Base-by-base conservation (phyloP, 2,888 invertebrate genomes). In the Andrena chrysosceles region DNA sequence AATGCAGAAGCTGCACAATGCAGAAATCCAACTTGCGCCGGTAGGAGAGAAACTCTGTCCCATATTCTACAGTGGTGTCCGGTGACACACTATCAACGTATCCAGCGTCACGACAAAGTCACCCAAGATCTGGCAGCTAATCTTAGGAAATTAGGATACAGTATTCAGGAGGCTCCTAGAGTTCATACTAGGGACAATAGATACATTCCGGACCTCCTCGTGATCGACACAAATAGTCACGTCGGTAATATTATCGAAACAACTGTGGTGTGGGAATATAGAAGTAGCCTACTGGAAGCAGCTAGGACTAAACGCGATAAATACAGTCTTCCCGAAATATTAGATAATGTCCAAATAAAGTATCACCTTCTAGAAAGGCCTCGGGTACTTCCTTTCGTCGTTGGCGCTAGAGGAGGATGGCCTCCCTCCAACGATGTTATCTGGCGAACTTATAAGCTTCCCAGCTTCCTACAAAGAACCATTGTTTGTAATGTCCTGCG, bases 61-160 rank as follows among this genome's bases (percentile, higher is more conserved):
- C 71, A 72, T 8, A 33, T 72, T 0, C 20, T 71, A 2, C 71
- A 71, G 29, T 31, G 71, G 62, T 71, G 71, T 3, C 60, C 71
- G 0, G 23, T 63, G 10, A 71, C 71, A 7, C 71, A 71, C 2
- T 71, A 62, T 2, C 71, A 42, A 3, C 59, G 69, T 3, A 69
- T 69, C 3, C 69, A 69, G 10, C 23, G 69, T 1, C 69, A 69
- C 29, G 69, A 69, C 8, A 59, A 16, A 8, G 69, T 23, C 0
- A 69, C 69, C 8, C 69, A 69, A 42, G 59, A 69, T n/a, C 8
- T 69, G 23, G 69, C 69, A 0, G 26, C 33, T 1, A 5, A 59
- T 10, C 59, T 69, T 1, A 69, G n/a, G 20, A 42, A 26, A 16
- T 13, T n/a, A 48, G 69, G 59, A 6, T 42, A 35, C 0, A 42